Conservation (phyloP, 2,888 invertebrate genomes). For the Petrophora chlorosata region DNA sequence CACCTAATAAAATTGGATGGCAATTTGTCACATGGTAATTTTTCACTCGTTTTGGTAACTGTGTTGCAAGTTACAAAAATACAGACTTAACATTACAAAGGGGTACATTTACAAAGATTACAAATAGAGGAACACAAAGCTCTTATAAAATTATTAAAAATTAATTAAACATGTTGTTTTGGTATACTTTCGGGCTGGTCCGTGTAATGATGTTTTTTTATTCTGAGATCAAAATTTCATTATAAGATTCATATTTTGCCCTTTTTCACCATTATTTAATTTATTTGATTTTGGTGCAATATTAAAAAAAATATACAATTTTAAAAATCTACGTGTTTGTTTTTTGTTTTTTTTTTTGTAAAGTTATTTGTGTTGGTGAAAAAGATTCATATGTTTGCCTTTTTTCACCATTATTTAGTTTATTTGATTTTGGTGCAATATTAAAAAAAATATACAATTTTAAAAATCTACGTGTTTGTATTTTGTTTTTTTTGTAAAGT, state of each 20-base stretch:
- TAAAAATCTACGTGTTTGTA: too few species aligned
- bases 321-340: too few species aligned
- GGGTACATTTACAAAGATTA: slow-evolving; percentile 64
- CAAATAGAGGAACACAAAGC: slow-evolving; percentile 75
- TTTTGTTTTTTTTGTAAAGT: neutral
- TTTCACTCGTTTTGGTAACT: slow-evolving; percentile 12
- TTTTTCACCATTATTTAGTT: slow-evolving; percentile 7
- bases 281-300: neutral
- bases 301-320: neutral
- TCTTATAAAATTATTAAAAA: slow-evolving; percentile 49
- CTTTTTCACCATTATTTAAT: slow-evolving; percentile 14
- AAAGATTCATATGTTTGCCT: slow-evolving; percentile 57
- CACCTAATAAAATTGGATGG: neutral
- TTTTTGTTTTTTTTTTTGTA: neutral
- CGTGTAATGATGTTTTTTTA: slow-evolving; percentile 52
- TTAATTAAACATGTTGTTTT: slow-evolving; percentile 76
- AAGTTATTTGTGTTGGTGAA: slow-evolving; percentile 2
- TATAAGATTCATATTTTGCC: slow-evolving; percentile 58
- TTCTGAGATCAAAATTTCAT: slow-evolving; percentile 72
- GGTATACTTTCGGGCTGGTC: slow-evolving; percentile 66
- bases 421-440: neutral
- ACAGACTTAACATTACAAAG: slow-evolving; percentile 27
- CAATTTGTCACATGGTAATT: slow-evolving; percentile 1
- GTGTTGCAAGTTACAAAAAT: slow-evolving; percentile 34
- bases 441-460: neutral